Conservation (phyloP, 2,113 vertebrate genomes). For the Lethenteron reissneri region DNA sequence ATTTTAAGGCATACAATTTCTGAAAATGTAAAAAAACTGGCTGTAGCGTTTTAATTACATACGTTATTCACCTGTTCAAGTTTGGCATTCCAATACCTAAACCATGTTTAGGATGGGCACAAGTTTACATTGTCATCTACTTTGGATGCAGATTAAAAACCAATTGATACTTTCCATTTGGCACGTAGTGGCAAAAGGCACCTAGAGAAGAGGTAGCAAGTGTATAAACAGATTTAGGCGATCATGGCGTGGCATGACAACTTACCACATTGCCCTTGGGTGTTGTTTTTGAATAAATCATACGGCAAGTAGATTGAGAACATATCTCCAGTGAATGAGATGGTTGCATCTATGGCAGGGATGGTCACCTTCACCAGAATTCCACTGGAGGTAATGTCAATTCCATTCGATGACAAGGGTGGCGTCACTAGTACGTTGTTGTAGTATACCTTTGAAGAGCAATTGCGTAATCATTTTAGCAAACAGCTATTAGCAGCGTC, state of each 20-base stretch:
- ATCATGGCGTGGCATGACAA: background rate
- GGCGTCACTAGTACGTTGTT: conserved; percentile 16
- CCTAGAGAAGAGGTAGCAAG: too few species aligned
- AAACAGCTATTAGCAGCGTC: background rate
- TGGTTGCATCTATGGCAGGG: conserved; percentile 19
- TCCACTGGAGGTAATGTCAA: conserved; percentile 18
- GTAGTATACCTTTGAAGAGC: conserved; percentile 17
- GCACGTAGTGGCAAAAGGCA: too few species aligned
- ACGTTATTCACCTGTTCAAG: too few species aligned
- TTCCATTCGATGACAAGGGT: conserved; percentile 17
- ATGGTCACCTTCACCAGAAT: conserved; percentile 16
- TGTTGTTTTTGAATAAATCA: conserved; percentile 24
- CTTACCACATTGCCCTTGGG: conserved; percentile 32
- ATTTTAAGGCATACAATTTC: too few species aligned
- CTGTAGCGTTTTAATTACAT: too few species aligned
- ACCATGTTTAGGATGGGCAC: too few species aligned
- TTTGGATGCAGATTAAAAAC: too few species aligned
- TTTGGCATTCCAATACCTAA: too few species aligned
- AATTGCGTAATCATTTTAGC: background rate
- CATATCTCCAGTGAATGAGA: conserved; percentile 15
- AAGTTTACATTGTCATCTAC: too few species aligned
- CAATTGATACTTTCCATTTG: too few species aligned
- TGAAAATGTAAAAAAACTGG: too few species aligned
- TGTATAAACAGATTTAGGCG: too few species aligned
- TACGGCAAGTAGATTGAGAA: conserved; percentile 21